Percentiles rank a stretch among this genome's conserved stretches.
Conservation (phyloP, 2,113 vertebrate species). For the Helogale parvula region DNA sequence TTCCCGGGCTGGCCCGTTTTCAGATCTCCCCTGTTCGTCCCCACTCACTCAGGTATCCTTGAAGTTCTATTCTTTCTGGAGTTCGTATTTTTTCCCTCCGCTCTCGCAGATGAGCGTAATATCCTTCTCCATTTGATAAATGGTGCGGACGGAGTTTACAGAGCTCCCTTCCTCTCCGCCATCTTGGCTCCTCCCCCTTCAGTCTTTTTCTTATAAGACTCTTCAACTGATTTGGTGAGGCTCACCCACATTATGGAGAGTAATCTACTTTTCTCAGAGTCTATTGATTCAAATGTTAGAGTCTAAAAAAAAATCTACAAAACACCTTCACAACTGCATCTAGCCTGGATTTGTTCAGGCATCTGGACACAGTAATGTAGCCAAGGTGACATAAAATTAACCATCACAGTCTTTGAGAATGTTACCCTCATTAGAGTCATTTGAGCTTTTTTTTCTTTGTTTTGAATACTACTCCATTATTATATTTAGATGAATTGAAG, state of each 20-base stretch:
- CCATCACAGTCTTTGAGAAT: neutral
- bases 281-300: constrained; percentile 38
- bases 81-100: too few species aligned
- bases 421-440: neutral
- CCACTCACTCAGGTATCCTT: too few species aligned
- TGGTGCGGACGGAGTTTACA: too few species aligned
- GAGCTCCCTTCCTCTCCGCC: too few species aligned
- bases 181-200: neutral
- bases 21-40: too few species aligned
- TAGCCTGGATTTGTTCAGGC: neutral
- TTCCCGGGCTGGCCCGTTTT: too few species aligned
- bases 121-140: too few species aligned
- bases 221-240: neutral
- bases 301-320: neutral
- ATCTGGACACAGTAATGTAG: neutral
- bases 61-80: too few species aligned
- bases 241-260: neutral
- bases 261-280: neutral
- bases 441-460: neutral
- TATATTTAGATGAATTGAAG: constrained; percentile 30
- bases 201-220: neutral
- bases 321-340: neutral
- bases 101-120: too few species aligned
- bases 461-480: neutral
- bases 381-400: neutral